These are phyloP conservation scores for Drosophila sucinea DNA, from an alignment of 1,140 invertebrate genomes.

Conservation along the genomic window DNA sequence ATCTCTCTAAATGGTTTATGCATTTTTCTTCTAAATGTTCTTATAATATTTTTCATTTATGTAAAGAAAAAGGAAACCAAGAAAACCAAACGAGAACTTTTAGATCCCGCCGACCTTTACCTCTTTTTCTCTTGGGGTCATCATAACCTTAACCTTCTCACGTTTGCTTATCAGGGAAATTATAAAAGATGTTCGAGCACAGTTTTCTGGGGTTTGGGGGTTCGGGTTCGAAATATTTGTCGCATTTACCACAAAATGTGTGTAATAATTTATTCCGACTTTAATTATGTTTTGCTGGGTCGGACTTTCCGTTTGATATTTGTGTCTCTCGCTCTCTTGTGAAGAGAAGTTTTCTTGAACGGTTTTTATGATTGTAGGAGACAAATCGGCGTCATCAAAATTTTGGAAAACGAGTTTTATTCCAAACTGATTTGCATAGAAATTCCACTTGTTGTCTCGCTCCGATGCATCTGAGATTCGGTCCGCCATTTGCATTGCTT, in stretches of 20 bases:
- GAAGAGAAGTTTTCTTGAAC: slow-evolving; percentile 26
- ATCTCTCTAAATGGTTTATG: slow-evolving; percentile 3
- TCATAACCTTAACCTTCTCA: slow-evolving; percentile 59
- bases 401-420: slow-evolving; percentile 60
- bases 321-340: slow-evolving; percentile 35
- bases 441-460: slow-evolving; percentile 60
- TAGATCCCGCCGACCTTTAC: slow-evolving; percentile 44
- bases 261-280: slow-evolving; percentile 77
- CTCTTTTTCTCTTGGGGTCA: background rate
- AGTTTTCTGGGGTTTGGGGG: background rate
- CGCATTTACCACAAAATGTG: slow-evolving; percentile 59
- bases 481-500: slow-evolving; percentile 42
- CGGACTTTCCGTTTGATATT: slow-evolving; percentile 51
- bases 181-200: slow-evolving; percentile 52
- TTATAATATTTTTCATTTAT: slow-evolving; percentile 32
- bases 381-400: slow-evolving; percentile 80
- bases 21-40: background rate
- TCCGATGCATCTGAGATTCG: slow-evolving; percentile 25
- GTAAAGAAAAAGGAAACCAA: slow-evolving; percentile 16
- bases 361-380: slow-evolving; percentile 72
- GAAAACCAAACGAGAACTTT: slow-evolving; percentile 9
- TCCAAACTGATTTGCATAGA: slow-evolving; percentile 61
- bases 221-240: slow-evolving; percentile 54
- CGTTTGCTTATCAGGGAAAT: slow-evolving; percentile 55
- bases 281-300: slow-evolving; percentile 66